Evolutionary conservation across 2,888 invertebrate species (phyloP).

Genomic region (Oligia fasciuncula): DNA sequence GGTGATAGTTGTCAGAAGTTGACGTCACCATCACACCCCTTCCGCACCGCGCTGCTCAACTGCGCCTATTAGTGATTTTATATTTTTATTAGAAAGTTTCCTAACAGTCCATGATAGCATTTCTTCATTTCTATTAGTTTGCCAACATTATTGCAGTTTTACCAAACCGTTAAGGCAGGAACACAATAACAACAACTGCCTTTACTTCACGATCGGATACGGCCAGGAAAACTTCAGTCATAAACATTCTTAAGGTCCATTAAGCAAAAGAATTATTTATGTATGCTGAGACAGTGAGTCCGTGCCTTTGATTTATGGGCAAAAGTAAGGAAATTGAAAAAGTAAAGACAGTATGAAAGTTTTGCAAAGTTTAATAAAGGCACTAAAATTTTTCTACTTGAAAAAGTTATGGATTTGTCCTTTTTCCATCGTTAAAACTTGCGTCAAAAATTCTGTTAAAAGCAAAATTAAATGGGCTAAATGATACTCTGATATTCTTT

Average conservation of each 20-base stretch:
- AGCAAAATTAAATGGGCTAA: too few species aligned
- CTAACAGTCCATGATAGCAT: not conserved
- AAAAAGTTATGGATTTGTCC: conserved; percentile 5
- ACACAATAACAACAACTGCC: conserved; percentile 38
- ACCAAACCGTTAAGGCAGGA: conserved; percentile 1
- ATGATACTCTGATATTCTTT: not conserved
- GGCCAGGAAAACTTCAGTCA: conserved; percentile 52
- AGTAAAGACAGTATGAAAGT: conserved; percentile 40
- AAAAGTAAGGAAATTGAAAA: conserved; percentile 59
- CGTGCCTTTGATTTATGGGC: conserved; percentile 52
- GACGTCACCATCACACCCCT: too few species aligned
- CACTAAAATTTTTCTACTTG: conserved; percentile 18
- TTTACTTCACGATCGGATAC: conserved; percentile 35
- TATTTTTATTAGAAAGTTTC: not conserved
- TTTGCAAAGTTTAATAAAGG: conserved; percentile 34
- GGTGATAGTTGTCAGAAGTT: too few species aligned
- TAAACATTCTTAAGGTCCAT: conserved; percentile 61
- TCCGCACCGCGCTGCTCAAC: too few species aligned
- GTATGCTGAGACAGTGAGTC: conserved; percentile 63
- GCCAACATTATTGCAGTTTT: not conserved
- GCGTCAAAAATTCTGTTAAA: not conserved
- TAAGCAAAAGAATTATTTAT: conserved; percentile 64
- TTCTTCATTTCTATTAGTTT: conserved; percentile 3
- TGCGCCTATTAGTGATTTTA: not conserved
- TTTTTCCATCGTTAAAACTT: not conserved